These are phyloP conservation scores for Galemys pyrenaicus DNA, from an alignment of 2,113 vertebrate species.

Conservation along the genomic window DNA sequence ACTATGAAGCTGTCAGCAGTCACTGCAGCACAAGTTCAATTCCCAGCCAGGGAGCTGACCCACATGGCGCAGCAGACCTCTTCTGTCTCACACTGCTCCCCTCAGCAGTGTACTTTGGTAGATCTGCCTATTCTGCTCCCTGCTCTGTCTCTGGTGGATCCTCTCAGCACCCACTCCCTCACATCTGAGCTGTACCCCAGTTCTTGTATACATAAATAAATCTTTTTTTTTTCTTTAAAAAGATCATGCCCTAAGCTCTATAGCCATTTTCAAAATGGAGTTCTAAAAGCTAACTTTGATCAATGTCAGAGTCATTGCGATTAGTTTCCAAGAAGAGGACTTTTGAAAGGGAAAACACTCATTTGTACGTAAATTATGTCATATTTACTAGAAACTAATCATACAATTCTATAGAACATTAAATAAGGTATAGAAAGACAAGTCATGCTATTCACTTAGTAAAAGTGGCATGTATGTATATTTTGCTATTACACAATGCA, in stretches of 20 bases:
- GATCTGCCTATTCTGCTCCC: no score
- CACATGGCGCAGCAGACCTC: no score
- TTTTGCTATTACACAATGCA: slow-evolving; percentile 26
- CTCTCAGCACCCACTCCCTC: no score
- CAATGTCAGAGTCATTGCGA: not conserved
- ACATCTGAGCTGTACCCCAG: no score
- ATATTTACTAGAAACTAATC: slow-evolving; percentile 41
- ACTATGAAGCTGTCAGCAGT: no score
- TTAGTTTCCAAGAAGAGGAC: not conserved
- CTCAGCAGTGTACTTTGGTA: no score
- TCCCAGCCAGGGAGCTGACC: no score
- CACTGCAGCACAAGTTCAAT: no score
- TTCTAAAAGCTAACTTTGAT: slow-evolving; percentile 28
- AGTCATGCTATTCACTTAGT: not conserved
- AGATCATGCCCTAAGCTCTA: not conserved
- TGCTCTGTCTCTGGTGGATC: no score
- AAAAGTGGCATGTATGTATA: not conserved
- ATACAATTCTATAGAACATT: slow-evolving; percentile 41
- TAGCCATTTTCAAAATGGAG: not conserved
- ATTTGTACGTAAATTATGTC: slow-evolving; percentile 1
- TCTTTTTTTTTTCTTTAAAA: no score
- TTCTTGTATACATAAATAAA: no score
- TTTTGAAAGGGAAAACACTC: slow-evolving; percentile 39
- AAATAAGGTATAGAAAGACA: not conserved
- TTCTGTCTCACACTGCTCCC: no score